Conservation (phyloP, 1,140 invertebrate species). For the Hylyphantes graminicola region DNA sequence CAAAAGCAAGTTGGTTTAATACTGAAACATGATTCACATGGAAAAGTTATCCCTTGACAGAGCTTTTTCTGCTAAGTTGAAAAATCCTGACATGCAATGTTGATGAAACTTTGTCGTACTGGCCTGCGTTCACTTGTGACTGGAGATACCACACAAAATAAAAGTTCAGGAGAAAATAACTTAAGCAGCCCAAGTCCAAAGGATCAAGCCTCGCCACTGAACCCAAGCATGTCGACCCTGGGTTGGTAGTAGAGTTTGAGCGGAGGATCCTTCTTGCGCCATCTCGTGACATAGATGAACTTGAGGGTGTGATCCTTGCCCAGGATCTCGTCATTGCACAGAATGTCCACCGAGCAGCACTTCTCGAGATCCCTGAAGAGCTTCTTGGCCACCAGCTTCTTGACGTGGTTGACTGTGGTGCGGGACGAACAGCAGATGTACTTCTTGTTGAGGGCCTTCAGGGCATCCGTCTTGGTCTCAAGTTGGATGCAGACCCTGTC, state of each 20-base stretch:
- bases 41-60: too few species aligned
- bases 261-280: slow-evolving; percentile 45
- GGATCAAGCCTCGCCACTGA: neutral
- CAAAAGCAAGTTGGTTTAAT: too few species aligned
- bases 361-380: slow-evolving; percentile 39
- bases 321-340: slow-evolving; percentile 52
- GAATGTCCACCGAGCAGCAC: slow-evolving; percentile 43
- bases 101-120: too few species aligned
- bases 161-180: neutral
- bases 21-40: too few species aligned
- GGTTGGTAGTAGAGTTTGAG: slow-evolving; percentile 49
- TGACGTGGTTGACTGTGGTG: slow-evolving; percentile 47
- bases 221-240: slow-evolving; percentile 32
- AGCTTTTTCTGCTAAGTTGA: too few species aligned
- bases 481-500: slow-evolving; percentile 48
- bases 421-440: slow-evolving; percentile 51
- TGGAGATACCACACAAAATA: neutral
- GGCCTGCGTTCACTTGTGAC: neutral
- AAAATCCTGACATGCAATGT: too few species aligned
- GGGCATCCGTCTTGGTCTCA: slow-evolving; percentile 35
- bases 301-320: slow-evolving; percentile 55
- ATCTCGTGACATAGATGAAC: slow-evolving; percentile 52
- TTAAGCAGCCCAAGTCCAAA: too few species aligned
- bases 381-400: slow-evolving; percentile 51
- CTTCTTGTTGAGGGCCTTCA: slow-evolving; percentile 27